Evolutionary conservation across 2,888 invertebrate species (phyloP).

Genomic region (Chrysodeixis includens): DNA sequence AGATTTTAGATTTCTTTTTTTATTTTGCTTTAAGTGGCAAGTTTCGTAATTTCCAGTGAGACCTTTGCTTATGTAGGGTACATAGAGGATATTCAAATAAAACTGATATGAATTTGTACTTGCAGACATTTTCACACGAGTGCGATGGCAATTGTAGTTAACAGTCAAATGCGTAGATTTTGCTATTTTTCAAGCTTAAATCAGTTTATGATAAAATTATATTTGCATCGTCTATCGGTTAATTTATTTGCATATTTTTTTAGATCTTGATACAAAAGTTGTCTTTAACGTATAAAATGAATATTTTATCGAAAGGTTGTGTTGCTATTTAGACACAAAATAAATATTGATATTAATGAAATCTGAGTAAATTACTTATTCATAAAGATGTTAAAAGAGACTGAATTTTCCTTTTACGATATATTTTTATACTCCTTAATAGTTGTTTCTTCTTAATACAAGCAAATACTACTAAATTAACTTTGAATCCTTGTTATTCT

Average conservation of each 20-base stretch:
- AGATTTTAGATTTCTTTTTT: no score
- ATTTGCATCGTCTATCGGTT: no score
- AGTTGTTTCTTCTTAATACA: not conserved
- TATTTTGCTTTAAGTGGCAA: no score
- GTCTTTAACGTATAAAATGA: not conserved
- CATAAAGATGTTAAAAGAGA: slow-evolving; percentile 12
- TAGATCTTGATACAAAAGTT: not conserved
- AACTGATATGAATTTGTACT: not conserved
- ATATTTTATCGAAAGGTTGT: slow-evolving; percentile 14
- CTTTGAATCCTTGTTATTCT: not conserved
- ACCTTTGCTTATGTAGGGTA: not conserved
- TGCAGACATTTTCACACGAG: not conserved
- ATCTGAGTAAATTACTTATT: slow-evolving; percentile 24
- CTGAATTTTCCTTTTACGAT: not conserved
- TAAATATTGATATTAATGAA: slow-evolving; percentile 25
- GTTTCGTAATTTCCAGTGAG: not conserved
- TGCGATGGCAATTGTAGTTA: not conserved
- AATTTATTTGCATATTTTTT: not conserved
- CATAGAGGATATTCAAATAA: not conserved
- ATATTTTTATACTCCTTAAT: not conserved
- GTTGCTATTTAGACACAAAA: slow-evolving; percentile 8
- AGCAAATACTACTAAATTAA: not conserved
- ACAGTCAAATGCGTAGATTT: not conserved
- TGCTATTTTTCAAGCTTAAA: no score
- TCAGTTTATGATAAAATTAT: no score